A percentile compares a stretch with the other conserved stretches of the same genome.
Evolutionary conservation across 2,113 vertebrate genomes (phyloP).

Genomic region (Amphiprion percula): DNA sequence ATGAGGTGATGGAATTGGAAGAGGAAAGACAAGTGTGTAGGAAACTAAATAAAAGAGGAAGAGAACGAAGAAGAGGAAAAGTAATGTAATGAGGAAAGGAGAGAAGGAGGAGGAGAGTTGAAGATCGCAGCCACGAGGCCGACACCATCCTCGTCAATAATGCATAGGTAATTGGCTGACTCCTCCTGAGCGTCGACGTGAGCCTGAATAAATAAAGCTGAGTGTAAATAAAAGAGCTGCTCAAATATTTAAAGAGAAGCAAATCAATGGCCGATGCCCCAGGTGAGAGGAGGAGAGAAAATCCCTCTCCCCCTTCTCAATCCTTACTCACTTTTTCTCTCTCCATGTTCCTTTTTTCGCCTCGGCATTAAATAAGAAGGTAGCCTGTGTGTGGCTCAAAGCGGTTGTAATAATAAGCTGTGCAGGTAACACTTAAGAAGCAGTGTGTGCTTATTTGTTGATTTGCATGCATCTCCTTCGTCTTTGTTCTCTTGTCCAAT

Average conservation of each 20-base stretch:
- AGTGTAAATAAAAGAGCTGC: constrained; percentile 71
- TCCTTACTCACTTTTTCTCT: background rate
- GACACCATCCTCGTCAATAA: constrained; percentile 69
- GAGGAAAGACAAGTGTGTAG: background rate
- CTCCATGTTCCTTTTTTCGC: background rate
- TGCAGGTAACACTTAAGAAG: constrained; percentile 8
- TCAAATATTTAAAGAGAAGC: constrained; percentile 63
- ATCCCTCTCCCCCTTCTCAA: background rate
- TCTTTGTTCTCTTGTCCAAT: constrained; percentile 15
- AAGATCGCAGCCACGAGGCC: constrained; percentile 28
- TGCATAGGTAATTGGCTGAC: constrained; percentile 67
- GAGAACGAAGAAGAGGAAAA: background rate
- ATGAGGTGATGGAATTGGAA: background rate
- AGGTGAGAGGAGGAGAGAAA: constrained; percentile 4
- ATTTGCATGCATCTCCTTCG: constrained; percentile 24
- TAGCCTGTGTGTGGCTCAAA: constrained; percentile 8
- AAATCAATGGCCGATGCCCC: constrained; percentile 58
- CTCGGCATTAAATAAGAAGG: constrained; percentile 23
- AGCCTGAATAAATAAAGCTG: constrained; percentile 70
- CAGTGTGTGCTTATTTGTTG: background rate
- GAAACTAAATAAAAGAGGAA: background rate
- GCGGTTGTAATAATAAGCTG: background rate
- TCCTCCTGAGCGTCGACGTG: constrained; percentile 40
- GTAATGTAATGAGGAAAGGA: background rate
- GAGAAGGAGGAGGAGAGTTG: constrained; percentile 6